These are phyloP conservation scores for Trochalopteron elliotii DNA, from an alignment of 2,113 vertebrate genomes.

Conservation along the genomic window DNA sequence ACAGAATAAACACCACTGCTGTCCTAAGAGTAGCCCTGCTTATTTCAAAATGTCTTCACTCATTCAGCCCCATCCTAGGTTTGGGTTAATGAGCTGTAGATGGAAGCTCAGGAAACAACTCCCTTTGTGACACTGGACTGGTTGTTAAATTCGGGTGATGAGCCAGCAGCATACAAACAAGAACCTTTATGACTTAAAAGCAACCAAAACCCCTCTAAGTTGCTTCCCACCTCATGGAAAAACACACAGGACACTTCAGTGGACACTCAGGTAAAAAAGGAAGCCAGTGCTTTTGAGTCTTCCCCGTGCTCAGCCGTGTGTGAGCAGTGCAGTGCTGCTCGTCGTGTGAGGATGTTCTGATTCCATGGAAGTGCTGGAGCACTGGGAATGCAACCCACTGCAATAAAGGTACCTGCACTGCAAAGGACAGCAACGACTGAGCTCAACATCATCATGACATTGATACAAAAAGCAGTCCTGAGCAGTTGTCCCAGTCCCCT, in stretches of 20 bases:
- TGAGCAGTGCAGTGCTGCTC: slow-evolving; percentile 75
- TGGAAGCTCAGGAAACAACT: neutral
- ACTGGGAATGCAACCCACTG: slow-evolving; percentile 84
- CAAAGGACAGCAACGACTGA: slow-evolving; percentile 61
- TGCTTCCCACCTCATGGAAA: neutral
- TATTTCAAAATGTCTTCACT: neutral
- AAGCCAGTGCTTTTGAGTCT: slow-evolving; percentile 39
- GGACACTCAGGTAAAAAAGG: neutral
- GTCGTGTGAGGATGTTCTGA: slow-evolving; percentile 85
- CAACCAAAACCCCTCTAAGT: neutral
- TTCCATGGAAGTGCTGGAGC: slow-evolving; percentile 86
- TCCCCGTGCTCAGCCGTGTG: slow-evolving; percentile 82
- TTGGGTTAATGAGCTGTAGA: neutral
- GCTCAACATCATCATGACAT: slow-evolving; percentile 7
- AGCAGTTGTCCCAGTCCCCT: neutral
- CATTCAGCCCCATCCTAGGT: neutral
- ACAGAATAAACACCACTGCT: neutral
- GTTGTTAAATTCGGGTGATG: neutral
- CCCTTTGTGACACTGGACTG: neutral
- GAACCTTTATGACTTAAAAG: neutral
- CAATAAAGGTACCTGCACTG: slow-evolving; percentile 60
- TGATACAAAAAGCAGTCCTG: neutral
- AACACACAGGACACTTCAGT: neutral
- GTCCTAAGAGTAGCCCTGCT: neutral
- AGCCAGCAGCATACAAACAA: neutral